A percentile compares a stretch with the other conserved stretches of the same genome.
Conservation (phyloP, 2,888 invertebrate species). For the Eucera pruinosa region DNA sequence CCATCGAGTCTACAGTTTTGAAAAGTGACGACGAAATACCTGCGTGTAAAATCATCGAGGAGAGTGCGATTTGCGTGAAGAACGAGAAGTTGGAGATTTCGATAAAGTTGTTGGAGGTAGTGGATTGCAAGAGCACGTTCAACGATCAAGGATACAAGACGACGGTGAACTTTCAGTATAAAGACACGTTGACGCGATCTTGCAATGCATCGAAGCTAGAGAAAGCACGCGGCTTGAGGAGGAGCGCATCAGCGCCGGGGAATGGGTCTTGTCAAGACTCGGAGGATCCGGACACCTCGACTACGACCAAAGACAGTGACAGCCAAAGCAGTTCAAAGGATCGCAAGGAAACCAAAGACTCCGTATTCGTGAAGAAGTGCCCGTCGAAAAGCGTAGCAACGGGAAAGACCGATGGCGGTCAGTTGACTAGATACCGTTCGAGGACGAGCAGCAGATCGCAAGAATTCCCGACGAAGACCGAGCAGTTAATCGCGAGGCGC, state of each 20-base stretch:
- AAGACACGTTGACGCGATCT: conserved; percentile 57
- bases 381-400: conserved; percentile 15
- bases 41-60: conserved; percentile 1
- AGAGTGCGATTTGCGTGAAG: not conserved
- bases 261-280: conserved; percentile 37
- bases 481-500: conserved; percentile 68
- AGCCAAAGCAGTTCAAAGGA: conserved; percentile 23
- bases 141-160: conserved; percentile 57
- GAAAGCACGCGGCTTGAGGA: conserved; percentile 43
- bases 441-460: conserved; percentile 52
- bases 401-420: conserved; percentile 32
- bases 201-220: conserved; percentile 27
- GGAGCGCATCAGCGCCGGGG: conserved; percentile 65
- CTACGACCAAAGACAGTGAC: conserved; percentile 47
- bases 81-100: conserved; percentile 21
- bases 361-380: conserved; percentile 17
- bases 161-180: conserved; percentile 60
- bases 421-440: conserved; percentile 57
- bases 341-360: conserved; percentile 48
- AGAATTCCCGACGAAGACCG: conserved; percentile 70
- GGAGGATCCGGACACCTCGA: conserved; percentile 21
- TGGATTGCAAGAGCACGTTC: conserved; percentile 19
- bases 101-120: conserved; percentile 32
- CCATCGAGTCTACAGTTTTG: not conserved
- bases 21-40: not conserved